A percentile compares a stretch with the other conserved stretches of the same genome.
Evolutionary conservation across 2,888 invertebrate species (phyloP).

Genomic region (Nebria salina): DNA sequence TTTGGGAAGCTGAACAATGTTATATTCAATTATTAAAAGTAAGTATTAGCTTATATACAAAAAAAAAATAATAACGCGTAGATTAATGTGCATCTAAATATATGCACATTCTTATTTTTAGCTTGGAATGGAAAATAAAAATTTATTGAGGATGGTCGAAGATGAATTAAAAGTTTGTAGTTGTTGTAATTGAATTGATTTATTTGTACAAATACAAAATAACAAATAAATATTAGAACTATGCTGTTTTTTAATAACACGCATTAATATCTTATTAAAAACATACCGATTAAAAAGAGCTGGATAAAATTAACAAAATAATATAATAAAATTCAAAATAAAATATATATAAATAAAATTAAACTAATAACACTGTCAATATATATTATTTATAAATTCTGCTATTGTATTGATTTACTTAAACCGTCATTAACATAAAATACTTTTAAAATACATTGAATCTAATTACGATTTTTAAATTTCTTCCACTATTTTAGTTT

Average conservation of each 20-base stretch:
- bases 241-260: not conserved
- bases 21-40: constrained; percentile 57
- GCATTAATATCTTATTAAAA: not conserved
- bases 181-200: not conserved
- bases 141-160: not conserved
- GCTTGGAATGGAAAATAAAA: not conserved
- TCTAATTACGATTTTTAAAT: not conserved
- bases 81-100: too few species aligned
- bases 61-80: too few species aligned
- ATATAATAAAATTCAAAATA: not conserved
- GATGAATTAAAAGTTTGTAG: not conserved
- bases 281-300: not conserved
- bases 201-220: constrained; percentile 1
- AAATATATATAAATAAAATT: not conserved
- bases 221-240: not conserved
- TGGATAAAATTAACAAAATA: not conserved
- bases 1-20: constrained; percentile 58
- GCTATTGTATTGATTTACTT: not conserved
- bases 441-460: not conserved
- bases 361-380: not conserved
- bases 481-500: not conserved
- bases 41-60: not conserved
- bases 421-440: not conserved
- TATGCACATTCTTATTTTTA: not conserved
- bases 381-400: not conserved